Conservation (phyloP, 2,888 invertebrate genomes). For the Drosophila greeni region DNA sequence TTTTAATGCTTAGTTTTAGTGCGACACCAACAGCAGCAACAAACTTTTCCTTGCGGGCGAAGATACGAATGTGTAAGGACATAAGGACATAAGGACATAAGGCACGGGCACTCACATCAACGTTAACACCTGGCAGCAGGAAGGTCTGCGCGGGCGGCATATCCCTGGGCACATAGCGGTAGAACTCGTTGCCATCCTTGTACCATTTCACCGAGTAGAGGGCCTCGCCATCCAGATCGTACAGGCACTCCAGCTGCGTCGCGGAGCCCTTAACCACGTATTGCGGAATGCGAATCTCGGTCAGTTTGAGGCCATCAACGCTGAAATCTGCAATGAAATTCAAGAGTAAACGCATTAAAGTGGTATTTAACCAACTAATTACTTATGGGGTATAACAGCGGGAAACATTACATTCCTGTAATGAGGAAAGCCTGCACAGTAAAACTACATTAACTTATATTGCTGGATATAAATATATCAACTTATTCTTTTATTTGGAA, state of each 20-base stretch:
- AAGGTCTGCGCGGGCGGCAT: conserved; percentile 89
- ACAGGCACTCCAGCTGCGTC: conserved; percentile 88
- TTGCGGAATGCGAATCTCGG: conserved; percentile 88
- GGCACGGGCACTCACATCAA: conserved; percentile 85
- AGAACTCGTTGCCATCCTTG: conserved; percentile 94
- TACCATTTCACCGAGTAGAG: conserved; percentile 96
- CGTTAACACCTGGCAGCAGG: conserved; percentile 87
- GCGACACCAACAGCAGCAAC: conserved; percentile 29
- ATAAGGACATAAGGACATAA: conserved; percentile 7
- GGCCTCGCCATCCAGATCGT: conserved; percentile 89
- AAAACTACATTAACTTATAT: background rate
- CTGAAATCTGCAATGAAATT: conserved; percentile 78
- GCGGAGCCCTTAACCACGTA: conserved; percentile 89
- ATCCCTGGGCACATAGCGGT: conserved; percentile 90
- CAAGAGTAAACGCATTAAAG: conserved; percentile 30
- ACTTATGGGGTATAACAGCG: conserved; percentile 8
- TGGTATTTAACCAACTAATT: conserved; percentile 4
- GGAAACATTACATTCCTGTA: background rate
- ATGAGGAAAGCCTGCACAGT: background rate
- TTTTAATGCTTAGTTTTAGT: conserved; percentile 54
- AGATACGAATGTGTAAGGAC: conserved; percentile 10
- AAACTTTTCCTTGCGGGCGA: conserved; percentile 6
- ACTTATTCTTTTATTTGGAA: background rate
- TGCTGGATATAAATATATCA: background rate
- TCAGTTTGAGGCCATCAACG: conserved; percentile 83